Evolutionary conservation across 1,140 invertebrate genomes (phyloP), one percentile per base, ranked within the genome.

Genomic region (Apis dorsata): DNA sequence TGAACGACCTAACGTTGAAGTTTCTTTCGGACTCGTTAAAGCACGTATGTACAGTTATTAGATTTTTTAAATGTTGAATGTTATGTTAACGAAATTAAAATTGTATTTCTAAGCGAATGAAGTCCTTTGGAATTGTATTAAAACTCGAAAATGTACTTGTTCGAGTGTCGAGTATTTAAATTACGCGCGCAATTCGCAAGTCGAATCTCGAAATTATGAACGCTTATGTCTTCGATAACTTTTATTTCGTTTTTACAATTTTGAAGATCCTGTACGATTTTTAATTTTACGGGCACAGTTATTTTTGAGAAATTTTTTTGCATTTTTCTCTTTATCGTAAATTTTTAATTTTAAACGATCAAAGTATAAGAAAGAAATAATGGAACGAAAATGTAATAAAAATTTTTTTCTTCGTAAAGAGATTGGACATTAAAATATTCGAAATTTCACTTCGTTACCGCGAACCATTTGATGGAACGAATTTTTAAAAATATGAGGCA

Each of bases 31-130:
- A 11, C n/a, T 28, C 49, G 70, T 72, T 72, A 28, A 55, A 49
- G 17, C 34, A 44, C 34, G 10, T 9, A 44, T 55, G 70, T 72
- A 72, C 51, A 72, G 24, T 28, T 72, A 28, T 12, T 28, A 24
- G 21, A 70, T 70, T 70, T 70, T n/a, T 70, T 70, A 70, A 69
- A 44, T 51, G 44, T 69, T 69, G 13, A 70, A 70, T 72, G 17
- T 55, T 72, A 55, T 7, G 70, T 72, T 72, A 19, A 55, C 19
- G 34, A 49, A 49, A n/a, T 44, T 49, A 44, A 44, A 28, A 13
- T 2, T 44, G 19, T 49, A 69, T 44, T 44, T n/a, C 13, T 51
- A 70, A 49, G 28, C 44, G 21, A 70, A 70, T 13, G 44, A 70
- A 44, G 44, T 44, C 49, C 34, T 13, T 15, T 24, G 11, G 28